Percentiles rank a stretch among this genome's conserved stretches.
Conservation (phyloP, 2,888 invertebrate species). For the Synergus japonicus region DNA sequence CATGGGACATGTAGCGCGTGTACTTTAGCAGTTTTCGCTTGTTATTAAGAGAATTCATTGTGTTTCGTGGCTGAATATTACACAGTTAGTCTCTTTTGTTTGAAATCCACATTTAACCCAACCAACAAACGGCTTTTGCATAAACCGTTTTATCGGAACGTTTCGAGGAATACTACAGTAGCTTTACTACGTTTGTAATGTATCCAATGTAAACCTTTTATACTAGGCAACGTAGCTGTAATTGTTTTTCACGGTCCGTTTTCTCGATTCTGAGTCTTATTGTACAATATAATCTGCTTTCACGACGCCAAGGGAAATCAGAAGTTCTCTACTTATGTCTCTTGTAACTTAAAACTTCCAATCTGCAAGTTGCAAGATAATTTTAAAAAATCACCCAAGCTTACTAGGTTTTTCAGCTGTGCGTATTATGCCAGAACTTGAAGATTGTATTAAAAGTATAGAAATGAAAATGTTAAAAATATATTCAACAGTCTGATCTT, state of each 20-base stretch:
- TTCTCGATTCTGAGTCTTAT: constrained; percentile 29
- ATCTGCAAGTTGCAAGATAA: neutral
- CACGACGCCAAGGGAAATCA: constrained; percentile 26
- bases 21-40: constrained; percentile 32
- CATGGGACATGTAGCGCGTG: constrained; percentile 2
- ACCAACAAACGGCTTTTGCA: constrained; percentile 37
- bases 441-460: too few relatives aligned
- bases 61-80: constrained; percentile 25
- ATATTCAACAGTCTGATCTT: too few relatives aligned
- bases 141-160: constrained; percentile 48
- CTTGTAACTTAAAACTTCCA: constrained; percentile 12
- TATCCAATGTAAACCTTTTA: constrained; percentile 23
- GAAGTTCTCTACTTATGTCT: constrained; percentile 14
- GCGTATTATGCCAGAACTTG: neutral
- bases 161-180: constrained; percentile 29
- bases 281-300: constrained; percentile 15
- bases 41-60: constrained; percentile 27
- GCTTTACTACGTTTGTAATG: constrained; percentile 6
- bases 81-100: constrained; percentile 24
- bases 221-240: constrained; percentile 11
- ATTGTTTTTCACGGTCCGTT: constrained; percentile 46
- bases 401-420: neutral
- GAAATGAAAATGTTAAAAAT: too few relatives aligned
- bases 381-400: neutral
- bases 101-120: constrained; percentile 21